Conservation (phyloP, 2,888 invertebrate species). For the Rhorus exstirpatorius region DNA sequence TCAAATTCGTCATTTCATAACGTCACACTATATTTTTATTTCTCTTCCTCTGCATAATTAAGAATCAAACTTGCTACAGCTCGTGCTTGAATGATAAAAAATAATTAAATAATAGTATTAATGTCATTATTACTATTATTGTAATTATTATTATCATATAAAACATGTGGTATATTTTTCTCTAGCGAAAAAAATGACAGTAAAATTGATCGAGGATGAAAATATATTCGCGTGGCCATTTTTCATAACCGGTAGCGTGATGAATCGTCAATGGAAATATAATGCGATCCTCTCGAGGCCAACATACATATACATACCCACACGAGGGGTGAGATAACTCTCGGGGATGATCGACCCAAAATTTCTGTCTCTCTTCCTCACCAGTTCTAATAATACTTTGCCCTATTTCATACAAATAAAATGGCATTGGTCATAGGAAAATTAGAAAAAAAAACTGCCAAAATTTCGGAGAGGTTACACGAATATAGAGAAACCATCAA, state of each 20-base stretch:
- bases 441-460: background rate
- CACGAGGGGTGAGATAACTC: conserved; percentile 55
- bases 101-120: background rate
- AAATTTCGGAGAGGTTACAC: background rate
- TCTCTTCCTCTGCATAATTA: background rate
- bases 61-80: too few species aligned
- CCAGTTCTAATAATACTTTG: background rate
- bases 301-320: conserved; percentile 15
- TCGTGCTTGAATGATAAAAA: background rate
- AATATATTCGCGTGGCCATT: conserved; percentile 60
- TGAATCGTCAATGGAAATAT: conserved; percentile 70
- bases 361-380: conserved; percentile 20
- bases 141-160: too few species aligned
- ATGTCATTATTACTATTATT: too few species aligned
- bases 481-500: conserved; percentile 4
- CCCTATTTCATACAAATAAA: conserved; percentile 12
- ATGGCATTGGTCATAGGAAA: background rate
- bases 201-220: background rate
- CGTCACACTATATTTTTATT: background rate
- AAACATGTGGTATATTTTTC: background rate
- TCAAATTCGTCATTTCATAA: background rate
- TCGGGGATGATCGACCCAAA: conserved; percentile 21
- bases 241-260: conserved; percentile 67
- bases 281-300: conserved; percentile 65
- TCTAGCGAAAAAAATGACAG: background rate